Base-by-base conservation (phyloP, 2,888 invertebrate genomes). In the Pachycephus smyrnensis region DNA sequence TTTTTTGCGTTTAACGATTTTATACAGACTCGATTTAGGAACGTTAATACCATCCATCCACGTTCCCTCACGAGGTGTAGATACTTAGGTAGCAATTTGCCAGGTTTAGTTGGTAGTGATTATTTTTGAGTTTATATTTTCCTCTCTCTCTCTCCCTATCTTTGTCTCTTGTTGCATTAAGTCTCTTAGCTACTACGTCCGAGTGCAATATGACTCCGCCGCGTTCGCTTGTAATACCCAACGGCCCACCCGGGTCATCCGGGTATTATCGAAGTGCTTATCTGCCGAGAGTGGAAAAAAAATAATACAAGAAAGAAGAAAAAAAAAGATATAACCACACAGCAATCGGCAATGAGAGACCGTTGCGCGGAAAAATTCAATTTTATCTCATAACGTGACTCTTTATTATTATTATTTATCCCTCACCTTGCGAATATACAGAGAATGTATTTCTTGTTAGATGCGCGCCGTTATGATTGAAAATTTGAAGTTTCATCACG, bases 151-250 rank as follows among this genome's bases (percentile, higher is more conserved):
- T 23, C 9, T 23, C 40, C 23, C 40, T 9, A 15, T 55, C 40
- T 55, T 55, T 55, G 40, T 55, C 40, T 23, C 40, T 55, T 23
- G 40, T 15, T 55, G 40, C 40, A 55, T 55, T 55, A 23, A 73
- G 77, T 37, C 75, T 69, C 36, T 80, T 80, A 76, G 80, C 77
- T 80, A 73, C 82, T 82, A 81, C 77, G 78, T 82, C 85, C 78
- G 82, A 87, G 88, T 88, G 88, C 87, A 87, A 88, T 88, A 88
- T 83, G 82, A 81, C 79, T 86, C 75, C 82, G 82, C 83, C 80
- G 79, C 80, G 79, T 81, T 77, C 79, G 79, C 77, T 71, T 32
- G 71, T 15, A 32, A 71, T 15, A 71, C 31, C 33, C 33, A 33
- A 33, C 33, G 33, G 33, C 33, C 33, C 33, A 33, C 33, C 33